Base-by-base conservation (phyloP, 2,797 vertebrate species). In the Lycodopsis pacificus region DNA sequence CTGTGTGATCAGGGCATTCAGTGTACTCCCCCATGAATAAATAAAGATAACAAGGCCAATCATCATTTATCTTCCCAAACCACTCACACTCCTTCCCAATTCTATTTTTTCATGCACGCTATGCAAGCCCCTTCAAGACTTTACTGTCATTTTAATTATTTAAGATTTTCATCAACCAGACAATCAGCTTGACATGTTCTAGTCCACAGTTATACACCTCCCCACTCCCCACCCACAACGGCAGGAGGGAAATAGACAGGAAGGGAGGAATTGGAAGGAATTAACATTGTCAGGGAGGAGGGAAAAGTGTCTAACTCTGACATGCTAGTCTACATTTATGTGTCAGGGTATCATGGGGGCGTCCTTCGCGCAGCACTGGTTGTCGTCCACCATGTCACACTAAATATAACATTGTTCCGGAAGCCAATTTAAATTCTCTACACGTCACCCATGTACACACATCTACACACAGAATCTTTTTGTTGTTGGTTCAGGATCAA, bases 221-320 rank as follows among this genome's bases (percentile, higher is more conserved):
- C 68, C 59, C 82, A 78, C 65, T 30, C 81, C 71, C 59, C 81
- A 78, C 66, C 59, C 58, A 69, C 80, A 67, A 17, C 17, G 19
- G 2, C 46, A 69, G 71, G 68, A 62, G 68, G 69, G 36, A 76
- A 68, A 65, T 61, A 86, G 79, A 86, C 65, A 81, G 48, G 1
- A 46, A 17, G 56, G 73, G 42, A 56, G 75, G 65, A 80, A 73
- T 22, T 71, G 36, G 54, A 19, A 69, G 73, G 69, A 79, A 79
- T 85, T 86, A 79, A 75, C 36, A 36, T 27, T 80, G 79, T 83
- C 66, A 65, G 9, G 58, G 59, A 81, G 76, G 76, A 76, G 73
- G 77, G 36, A 27, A 71, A 56, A 48, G 36, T 85, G 81, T 80
- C 79, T 63, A 66, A 76, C 42, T 48, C 65, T 71, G 57, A 75